A percentile compares a stretch with the other conserved stretches of the same genome.
These are phyloP conservation scores for Brachyhypopomus occidentalis DNA, from an alignment of 2,113 vertebrate species.

Conservation along the genomic window DNA sequence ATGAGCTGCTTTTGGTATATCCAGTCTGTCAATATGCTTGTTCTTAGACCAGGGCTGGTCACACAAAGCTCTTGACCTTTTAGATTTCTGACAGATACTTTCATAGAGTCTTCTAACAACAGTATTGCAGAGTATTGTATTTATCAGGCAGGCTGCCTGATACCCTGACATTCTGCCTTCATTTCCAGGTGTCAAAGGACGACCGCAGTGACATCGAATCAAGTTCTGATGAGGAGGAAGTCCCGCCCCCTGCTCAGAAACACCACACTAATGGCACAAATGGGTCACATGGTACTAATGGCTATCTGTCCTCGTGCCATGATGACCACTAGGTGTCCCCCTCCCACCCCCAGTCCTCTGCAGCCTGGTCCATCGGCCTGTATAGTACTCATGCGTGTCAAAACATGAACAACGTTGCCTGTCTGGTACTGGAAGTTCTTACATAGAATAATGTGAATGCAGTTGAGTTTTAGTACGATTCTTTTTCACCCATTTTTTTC, in stretches of 20 bases:
- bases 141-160: neutral
- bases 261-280: conserved; percentile 88
- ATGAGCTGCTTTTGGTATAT: too few species aligned
- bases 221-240: conserved; percentile 93
- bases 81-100: too few species aligned
- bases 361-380: conserved; percentile 61
- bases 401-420: conserved; percentile 78
- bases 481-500: conserved; percentile 39
- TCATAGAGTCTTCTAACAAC: too few species aligned
- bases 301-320: conserved; percentile 84
- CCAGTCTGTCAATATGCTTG: neutral
- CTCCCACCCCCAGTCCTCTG: conserved; percentile 51
- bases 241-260: conserved; percentile 76
- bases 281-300: conserved; percentile 85
- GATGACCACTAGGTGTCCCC: conserved; percentile 83
- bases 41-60: neutral
- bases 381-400: conserved; percentile 55
- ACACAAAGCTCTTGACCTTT: neutral
- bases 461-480: conserved; percentile 59
- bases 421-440: conserved; percentile 82
- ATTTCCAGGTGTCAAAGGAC: conserved; percentile 88
- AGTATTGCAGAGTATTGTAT: too few species aligned
- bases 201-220: conserved; percentile 94
- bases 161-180: neutral
- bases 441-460: conserved; percentile 79